Base-by-base conservation (phyloP, 2,797 vertebrate genomes). In the Crocodylus rhombifer region DNA sequence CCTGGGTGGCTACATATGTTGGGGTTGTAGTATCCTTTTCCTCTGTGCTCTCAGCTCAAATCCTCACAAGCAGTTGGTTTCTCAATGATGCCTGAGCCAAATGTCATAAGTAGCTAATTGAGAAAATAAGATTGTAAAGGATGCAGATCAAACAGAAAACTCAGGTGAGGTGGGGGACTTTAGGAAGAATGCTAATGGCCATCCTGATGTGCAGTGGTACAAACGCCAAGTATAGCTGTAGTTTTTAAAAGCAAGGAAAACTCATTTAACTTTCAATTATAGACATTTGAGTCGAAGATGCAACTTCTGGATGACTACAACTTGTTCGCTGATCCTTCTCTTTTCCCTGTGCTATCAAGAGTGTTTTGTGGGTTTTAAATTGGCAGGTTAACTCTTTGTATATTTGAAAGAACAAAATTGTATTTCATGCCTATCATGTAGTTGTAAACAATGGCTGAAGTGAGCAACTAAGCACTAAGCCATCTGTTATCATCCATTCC, bases 51-150 rank as follows among this genome's bases (percentile, higher is more conserved):
- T 30, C 25, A 51, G 42, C 42, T 51, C 42, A 51, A 11, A 51
- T 10, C 10, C 42, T 51, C 42, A 51, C 42, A 51, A 51, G 9
- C 42, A 51, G 42, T 51, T 51, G 42, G 9, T 51, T 51, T 51
- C 42, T 51, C 42, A 51, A 11, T 3, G 42, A 51, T 51, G 42
- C 42, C 9, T 51, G 42, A 51, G 42, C 42, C 42, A 51, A 51
- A 51, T 89, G 94, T 94, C 56, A 93, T 76, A 96, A 96, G 88
- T 36, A 95, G 64, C 30, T 84, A 94, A 89, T 28, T 56, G 56
- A 77, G 94, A 92, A 75, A 36, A 65, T 51, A 15, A 79, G 10
- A 25, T 58, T 58, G 65, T 94, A 95, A 93, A 51, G 67, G 21
- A 57, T 42, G 11, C 5, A 73, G 86, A 86, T 87, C 16, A 57